These are phyloP conservation scores for Phainopepla nitens DNA, from an alignment of 2,113 vertebrate genomes.

Conservation along the genomic window DNA sequence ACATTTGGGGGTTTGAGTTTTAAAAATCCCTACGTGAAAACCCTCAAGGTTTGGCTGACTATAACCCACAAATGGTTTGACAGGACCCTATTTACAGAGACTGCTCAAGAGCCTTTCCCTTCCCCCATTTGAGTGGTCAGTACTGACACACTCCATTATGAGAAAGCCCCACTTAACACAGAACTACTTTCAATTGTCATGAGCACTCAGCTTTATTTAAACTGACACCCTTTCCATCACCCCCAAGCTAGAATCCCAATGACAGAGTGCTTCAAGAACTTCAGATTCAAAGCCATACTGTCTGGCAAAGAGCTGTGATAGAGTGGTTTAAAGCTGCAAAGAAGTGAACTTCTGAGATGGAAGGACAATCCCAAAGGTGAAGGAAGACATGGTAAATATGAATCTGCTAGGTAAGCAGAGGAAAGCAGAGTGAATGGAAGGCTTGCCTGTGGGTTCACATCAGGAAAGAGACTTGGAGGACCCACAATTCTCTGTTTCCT, in stretches of 20 bases:
- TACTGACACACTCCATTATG: slow-evolving; percentile 44
- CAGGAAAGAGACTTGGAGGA: background rate
- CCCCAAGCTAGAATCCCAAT: slow-evolving; percentile 62
- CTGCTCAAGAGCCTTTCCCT: slow-evolving; percentile 14
- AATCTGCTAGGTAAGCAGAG: background rate
- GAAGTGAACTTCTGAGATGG: background rate
- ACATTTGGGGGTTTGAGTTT: background rate
- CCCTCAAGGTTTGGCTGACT: slow-evolving; percentile 7
- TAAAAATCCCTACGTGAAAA: background rate
- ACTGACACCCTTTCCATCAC: slow-evolving; percentile 56
- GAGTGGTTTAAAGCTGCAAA: background rate
- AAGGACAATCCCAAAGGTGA: background rate
- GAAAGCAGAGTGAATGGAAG: background rate
- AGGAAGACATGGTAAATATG: background rate
- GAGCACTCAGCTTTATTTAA: slow-evolving; percentile 62
- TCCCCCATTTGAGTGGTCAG: slow-evolving; percentile 38
- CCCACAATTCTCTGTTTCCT: background rate
- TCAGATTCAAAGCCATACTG: slow-evolving; percentile 1
- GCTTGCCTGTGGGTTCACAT: background rate
- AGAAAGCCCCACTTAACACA: slow-evolving; percentile 39
- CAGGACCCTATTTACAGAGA: slow-evolving; percentile 17
- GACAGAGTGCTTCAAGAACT: slow-evolving; percentile 57
- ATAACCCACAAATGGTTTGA: slow-evolving; percentile 40
- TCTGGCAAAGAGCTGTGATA: background rate
- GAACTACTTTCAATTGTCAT: slow-evolving; percentile 60